Conservation (phyloP, 2,113 vertebrate genomes). For the Hipposideros armiger region DNA sequence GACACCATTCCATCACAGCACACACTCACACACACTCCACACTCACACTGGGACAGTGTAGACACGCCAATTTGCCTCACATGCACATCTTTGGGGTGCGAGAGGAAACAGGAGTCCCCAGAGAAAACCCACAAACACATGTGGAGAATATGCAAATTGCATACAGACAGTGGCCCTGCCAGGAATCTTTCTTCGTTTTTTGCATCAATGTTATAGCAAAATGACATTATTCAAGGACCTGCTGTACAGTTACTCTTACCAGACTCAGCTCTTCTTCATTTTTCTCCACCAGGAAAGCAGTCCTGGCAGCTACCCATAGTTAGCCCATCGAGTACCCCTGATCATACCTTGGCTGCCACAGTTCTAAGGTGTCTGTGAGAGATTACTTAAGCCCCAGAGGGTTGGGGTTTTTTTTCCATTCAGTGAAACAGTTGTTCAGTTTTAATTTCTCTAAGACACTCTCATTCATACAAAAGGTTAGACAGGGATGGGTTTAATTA, state of each 20-base stretch:
- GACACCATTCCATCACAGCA: too few species aligned
- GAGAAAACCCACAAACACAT: background rate
- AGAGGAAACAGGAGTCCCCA: background rate
- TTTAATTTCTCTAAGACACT: background rate
- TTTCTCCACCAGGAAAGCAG: background rate
- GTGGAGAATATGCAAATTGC: background rate
- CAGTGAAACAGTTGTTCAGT: background rate
- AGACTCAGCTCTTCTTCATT: background rate
- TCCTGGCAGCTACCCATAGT: background rate
- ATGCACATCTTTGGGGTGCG: background rate
- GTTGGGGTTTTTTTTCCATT: background rate
- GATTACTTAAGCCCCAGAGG: background rate
- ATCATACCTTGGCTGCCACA: background rate
- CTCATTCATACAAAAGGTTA: slow-evolving; percentile 13
- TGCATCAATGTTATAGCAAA: background rate
- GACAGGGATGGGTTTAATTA: background rate
- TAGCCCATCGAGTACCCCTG: background rate
- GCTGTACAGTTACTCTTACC: background rate
- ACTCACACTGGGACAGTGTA: background rate
- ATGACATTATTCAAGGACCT: background rate
- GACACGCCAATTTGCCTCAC: background rate
- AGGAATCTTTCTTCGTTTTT: background rate
- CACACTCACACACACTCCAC: too few species aligned
- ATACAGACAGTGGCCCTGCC: background rate
- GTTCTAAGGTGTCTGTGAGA: background rate